phyloP scores from a whole-genome alignment of 2,888 invertebrate genomes.

The Tromatobia lineatoria region DNA sequence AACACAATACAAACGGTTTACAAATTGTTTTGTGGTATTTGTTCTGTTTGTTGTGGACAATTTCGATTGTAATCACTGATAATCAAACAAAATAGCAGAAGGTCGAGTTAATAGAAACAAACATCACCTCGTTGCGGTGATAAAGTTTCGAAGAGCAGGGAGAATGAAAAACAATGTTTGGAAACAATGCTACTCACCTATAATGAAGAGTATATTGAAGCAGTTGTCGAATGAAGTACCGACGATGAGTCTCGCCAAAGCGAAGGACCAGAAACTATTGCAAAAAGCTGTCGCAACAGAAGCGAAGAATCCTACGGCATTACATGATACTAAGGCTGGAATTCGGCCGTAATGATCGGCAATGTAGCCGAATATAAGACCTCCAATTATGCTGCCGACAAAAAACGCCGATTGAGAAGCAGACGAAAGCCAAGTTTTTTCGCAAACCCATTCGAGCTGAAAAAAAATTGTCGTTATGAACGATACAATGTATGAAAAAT shows the following conservation, averaged over 20 bases:
- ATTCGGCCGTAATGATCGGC: slow-evolving; percentile 95
- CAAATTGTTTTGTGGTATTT: no score
- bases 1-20: no score
- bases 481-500: slow-evolving; percentile 50
- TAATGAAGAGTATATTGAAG: slow-evolving; percentile 96
- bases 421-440: slow-evolving; percentile 91
- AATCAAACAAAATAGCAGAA: neutral
- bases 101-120: neutral
- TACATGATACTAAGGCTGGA: slow-evolving; percentile 94
- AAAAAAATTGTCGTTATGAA: slow-evolving; percentile 67
- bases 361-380: slow-evolving; percentile 94
- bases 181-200: slow-evolving; percentile 88
- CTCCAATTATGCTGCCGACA: slow-evolving; percentile 95
- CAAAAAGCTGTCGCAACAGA: slow-evolving; percentile 92
- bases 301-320: slow-evolving; percentile 90
- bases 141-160: neutral
- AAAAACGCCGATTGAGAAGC: slow-evolving; percentile 95
- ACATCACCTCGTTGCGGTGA: neutral
- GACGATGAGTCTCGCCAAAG: slow-evolving; percentile 92
- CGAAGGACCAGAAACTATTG: slow-evolving; percentile 92
- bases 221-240: slow-evolving; percentile 96
- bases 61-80: neutral
- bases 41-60: neutral
- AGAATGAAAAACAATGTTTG: neutral
- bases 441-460: slow-evolving; percentile 95